Conservation (phyloP, 2,797 vertebrate species). For the Enoplosus armatus region DNA sequence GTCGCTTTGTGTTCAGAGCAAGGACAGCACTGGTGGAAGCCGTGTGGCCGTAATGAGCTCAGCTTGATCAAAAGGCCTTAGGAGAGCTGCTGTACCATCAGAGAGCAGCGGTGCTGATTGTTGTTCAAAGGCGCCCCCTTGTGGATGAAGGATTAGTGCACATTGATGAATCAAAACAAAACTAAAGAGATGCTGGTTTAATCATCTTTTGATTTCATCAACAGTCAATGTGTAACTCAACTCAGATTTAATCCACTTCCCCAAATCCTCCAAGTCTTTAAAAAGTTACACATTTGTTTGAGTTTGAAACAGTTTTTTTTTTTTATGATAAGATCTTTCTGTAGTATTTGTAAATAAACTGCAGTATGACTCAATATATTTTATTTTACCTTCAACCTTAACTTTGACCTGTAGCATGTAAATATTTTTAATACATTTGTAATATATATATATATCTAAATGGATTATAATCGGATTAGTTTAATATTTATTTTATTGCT, state of each 20-base stretch:
- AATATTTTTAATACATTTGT: neutral
- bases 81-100: conserved; percentile 6
- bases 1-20: conserved; percentile 14
- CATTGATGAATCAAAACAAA: neutral
- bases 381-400: neutral
- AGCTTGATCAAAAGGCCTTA: conserved; percentile 25
- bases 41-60: conserved; percentile 40
- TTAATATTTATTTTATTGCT: neutral
- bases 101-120: conserved; percentile 18
- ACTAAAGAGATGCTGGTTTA: neutral
- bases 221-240: neutral
- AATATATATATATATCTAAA: neutral
- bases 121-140: conserved; percentile 56
- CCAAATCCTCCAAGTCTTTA: neutral
- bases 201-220: conserved; percentile 2
- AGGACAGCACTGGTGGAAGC: conserved; percentile 10
- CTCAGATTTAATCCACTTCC: neutral
- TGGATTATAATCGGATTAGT: neutral
- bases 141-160: conserved; percentile 47
- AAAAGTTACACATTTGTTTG: neutral
- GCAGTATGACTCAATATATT: neutral
- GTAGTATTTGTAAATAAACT: neutral
- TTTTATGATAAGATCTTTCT: neutral
- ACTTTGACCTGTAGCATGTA: neutral
- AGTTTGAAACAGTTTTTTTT: neutral